Base-by-base conservation (phyloP, 2,888 invertebrate species). In the Eugnorisma glareosa region DNA sequence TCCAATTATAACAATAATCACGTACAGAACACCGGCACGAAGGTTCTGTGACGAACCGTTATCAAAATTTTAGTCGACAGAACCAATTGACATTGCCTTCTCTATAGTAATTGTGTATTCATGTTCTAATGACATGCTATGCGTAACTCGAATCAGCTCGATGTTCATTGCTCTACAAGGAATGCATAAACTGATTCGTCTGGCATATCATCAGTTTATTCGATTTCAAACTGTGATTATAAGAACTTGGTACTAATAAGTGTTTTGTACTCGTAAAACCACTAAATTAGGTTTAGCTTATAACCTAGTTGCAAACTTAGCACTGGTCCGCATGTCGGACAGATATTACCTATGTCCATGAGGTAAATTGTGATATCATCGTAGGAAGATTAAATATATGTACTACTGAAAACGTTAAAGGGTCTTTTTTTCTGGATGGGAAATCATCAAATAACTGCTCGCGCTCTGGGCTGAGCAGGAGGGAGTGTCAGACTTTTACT, bases 1-100 rank as follows among this genome's bases (percentile, higher is more conserved):
- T 86, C 82, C 85, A 88, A 90, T 90, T 90, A 90, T 87, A 84
- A 89, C 85, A 89, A 89, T 89, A 86, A 90, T 91, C 88, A 91
- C 91, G 89, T 86, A 87, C 86, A 81, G 77, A 77, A 89, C 84
- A 83, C 86, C 80, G 73, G 77, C 81, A 87, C 66, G 76, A 75
- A 75, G 79, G 70, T 70, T 70, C 77, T 86, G 73, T 82, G 85
- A 82, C 82, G 84, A 77, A 71, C 73, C 79, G 82, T 87, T 89
- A 89, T 90, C 88, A 85, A 86, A 81, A 89, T 88, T 89, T 85
- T 43, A 85, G 86, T 85, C 63, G 73, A 67, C 77, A 28, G 45
- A 63, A 85, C 79, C 72, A 77, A 77, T 78, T 83, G 83, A 74
- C 66, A 79, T 74, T 79, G 61, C 59, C 69, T 80, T 75, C 57